Percentiles rank a stretch among this genome's conserved stretches.
phyloP scores from a whole-genome alignment of 2,888 invertebrate genomes.

The Dexiosoma caninum region DNA sequence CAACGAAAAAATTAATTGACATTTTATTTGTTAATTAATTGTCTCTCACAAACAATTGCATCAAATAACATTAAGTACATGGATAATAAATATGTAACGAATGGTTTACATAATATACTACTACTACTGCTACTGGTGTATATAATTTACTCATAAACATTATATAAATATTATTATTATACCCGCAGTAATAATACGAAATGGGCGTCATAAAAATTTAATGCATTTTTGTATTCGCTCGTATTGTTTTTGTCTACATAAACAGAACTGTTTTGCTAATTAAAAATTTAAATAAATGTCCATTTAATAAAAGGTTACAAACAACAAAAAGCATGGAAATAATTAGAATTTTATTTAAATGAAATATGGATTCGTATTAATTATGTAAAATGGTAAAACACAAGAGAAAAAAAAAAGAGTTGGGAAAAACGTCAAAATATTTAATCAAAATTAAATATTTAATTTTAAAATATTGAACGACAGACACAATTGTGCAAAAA shows the following conservation, averaged over 20 bases:
- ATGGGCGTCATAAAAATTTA: constrained; percentile 55
- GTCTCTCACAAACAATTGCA: constrained; percentile 63
- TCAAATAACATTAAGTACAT: constrained; percentile 2
- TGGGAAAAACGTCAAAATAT: background rate
- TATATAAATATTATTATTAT: constrained; percentile 46
- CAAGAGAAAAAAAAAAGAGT: no score
- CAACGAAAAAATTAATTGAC: constrained; percentile 74
- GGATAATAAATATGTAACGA: background rate
- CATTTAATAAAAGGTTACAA: constrained; percentile 11
- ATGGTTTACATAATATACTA: background rate
- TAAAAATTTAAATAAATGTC: constrained; percentile 60
- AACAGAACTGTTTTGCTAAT: constrained; percentile 46
- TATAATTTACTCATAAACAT: background rate
- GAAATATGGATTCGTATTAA: constrained; percentile 23
- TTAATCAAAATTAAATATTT: constrained; percentile 13
- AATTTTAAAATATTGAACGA: constrained; percentile 4
- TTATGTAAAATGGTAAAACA: constrained; percentile 3
- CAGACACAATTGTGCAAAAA: background rate
- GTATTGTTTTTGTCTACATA: background rate
- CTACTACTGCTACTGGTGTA: no score
- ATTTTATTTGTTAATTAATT: constrained; percentile 77
- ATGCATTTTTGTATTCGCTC: constrained; percentile 20
- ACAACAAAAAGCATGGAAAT: background rate
- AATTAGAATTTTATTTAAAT: constrained; percentile 44
- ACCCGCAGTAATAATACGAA: constrained; percentile 39